These are phyloP conservation scores for Spongilla lacustris DNA, from an alignment of 37 sponge, comb jelly and placozoan species.

Conservation along the genomic window DNA sequence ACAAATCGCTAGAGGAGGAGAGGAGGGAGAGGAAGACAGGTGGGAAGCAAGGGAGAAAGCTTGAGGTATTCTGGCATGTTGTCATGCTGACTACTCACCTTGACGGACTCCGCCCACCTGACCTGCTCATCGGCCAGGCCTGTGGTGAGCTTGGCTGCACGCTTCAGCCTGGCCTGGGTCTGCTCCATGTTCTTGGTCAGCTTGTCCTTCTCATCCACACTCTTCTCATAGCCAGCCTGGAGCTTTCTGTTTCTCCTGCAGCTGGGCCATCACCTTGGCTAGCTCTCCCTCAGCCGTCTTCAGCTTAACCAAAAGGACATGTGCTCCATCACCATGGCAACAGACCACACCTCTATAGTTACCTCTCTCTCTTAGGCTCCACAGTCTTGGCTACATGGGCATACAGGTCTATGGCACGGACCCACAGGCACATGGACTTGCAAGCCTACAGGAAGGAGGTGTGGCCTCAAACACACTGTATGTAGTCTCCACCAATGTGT, in stretches of 20 bases:
- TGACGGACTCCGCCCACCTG: slow-evolving; percentile 93
- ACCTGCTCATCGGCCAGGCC: slow-evolving; percentile 97
- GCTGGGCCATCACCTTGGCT: slow-evolving; percentile 77
- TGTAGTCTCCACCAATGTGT: too few relatives aligned
- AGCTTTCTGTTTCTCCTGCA: slow-evolving; percentile 89
- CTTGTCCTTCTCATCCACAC: slow-evolving; percentile 90
- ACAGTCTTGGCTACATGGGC: slow-evolving; percentile 94
- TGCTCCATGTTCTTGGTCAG: slow-evolving; percentile 84
- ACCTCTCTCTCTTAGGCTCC: slow-evolving; percentile 95
- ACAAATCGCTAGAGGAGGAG: slow-evolving; percentile 62
- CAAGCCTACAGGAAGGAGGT: too few relatives aligned
- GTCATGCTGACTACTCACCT: slow-evolving; percentile 38
- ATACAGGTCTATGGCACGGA: slow-evolving; percentile 90
- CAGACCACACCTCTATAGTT: slow-evolving; percentile 1
- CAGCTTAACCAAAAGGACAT: slow-evolving; percentile 46
- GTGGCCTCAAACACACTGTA: too few relatives aligned
- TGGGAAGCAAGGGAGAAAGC: too few relatives aligned
- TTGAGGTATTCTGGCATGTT: too few relatives aligned
- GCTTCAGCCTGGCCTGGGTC: slow-evolving; percentile 86
- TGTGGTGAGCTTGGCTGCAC: slow-evolving; percentile 92
- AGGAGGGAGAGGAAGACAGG: too few relatives aligned
- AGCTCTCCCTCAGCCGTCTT: slow-evolving; percentile 85
- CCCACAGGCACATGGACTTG: slow-evolving; percentile 99
- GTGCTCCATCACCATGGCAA: not conserved
- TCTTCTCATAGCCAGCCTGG: slow-evolving; percentile 75